These are phyloP conservation scores for Macropis europaea DNA, from an alignment of 2,888 invertebrate species.

Conservation along the genomic window DNA sequence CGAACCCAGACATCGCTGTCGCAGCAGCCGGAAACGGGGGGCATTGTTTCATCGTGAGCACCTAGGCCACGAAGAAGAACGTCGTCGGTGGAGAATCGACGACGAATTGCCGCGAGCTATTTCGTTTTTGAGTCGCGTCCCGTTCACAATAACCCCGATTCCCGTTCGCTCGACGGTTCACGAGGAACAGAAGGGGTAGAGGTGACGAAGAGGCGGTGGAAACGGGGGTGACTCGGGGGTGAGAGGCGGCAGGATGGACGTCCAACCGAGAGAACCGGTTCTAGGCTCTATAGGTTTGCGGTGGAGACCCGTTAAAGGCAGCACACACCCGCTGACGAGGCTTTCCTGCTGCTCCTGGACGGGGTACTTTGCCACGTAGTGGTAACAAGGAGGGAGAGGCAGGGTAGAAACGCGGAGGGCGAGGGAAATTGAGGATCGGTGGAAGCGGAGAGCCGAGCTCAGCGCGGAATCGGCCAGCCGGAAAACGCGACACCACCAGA, in stretches of 20 bases:
- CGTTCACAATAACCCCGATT: slow-evolving; percentile 36
- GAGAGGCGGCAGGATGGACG: slow-evolving; percentile 30
- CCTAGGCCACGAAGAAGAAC: slow-evolving; percentile 8
- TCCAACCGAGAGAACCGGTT: slow-evolving; percentile 32
- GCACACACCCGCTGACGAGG: slow-evolving; percentile 67
- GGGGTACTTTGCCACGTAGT: slow-evolving; percentile 18
- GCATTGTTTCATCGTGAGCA: slow-evolving; percentile 46
- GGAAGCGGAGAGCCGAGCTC: slow-evolving; percentile 59
- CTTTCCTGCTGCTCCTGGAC: slow-evolving; percentile 53
- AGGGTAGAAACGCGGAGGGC: slow-evolving; percentile 31
- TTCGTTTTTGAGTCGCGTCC: slow-evolving; percentile 25
- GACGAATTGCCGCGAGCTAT: slow-evolving; percentile 48
- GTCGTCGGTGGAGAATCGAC: slow-evolving; percentile 44
- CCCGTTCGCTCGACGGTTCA: no score
- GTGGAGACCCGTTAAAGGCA: slow-evolving; percentile 66
- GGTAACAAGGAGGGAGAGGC: slow-evolving; percentile 25
- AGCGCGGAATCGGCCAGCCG: slow-evolving; percentile 71
- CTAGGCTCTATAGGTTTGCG: slow-evolving; percentile 59
- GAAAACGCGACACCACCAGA: slow-evolving; percentile 76
- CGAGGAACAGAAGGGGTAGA: not conserved
- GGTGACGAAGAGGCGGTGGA: not conserved
- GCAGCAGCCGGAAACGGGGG: slow-evolving; percentile 7
- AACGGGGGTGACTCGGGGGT: not conserved
- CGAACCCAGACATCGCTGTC: slow-evolving; percentile 19
- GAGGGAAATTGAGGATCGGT: slow-evolving; percentile 58